Base-by-base conservation (phyloP, 2,797 vertebrate genomes). In the Hoplostethus mediterraneus region DNA sequence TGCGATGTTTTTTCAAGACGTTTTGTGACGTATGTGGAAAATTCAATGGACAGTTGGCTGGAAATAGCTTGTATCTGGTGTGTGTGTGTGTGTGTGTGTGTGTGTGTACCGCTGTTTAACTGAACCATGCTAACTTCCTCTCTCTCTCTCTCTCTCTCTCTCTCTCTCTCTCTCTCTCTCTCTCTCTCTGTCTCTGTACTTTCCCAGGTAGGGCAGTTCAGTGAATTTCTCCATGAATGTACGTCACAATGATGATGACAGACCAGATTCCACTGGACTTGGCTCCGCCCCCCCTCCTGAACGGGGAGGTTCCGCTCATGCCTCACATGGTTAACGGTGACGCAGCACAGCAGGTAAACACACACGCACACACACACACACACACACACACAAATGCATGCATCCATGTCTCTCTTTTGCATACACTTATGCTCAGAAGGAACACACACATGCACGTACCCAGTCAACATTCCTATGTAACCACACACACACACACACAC, bases 201-300 rank as follows among this genome's bases (percentile, higher is more conserved):
- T 93, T 90, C 44, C 77, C 93, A 98, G 98, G 95, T 96, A 96
- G 92, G 90, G 89, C 92, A 56, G 95, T 95, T 94, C 94, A 96
- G 95, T 95, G 94, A 95, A 95, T 84, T 97, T 97, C 97, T 98
- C 98, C 97, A 99, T 99, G 98, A 99, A 99, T 99, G 98, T 99
- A 98, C 92, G 97, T 99, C 98, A 99, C 98, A 94, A 98, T 99
- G 98, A 99, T 99, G 98, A 99, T 99, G 98, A 98, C 97, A 95
- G 98, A 99, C 96, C 97, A 98, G 92, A 97, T 99, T 91, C 97
- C 97, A 86, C 96, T 99, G 97, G 98, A 99, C 90, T 95, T 99
- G 95, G 96, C 97, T 67, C 96, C 97, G 72, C 97, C 97, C 63
- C 87, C 90, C 78, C 88, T 97, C 94, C 95, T 99, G 94, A 98